These are phyloP conservation scores for Romanogobio albipinnatus DNA, from an alignment of 2,113 vertebrate species.

Conservation along the genomic window DNA sequence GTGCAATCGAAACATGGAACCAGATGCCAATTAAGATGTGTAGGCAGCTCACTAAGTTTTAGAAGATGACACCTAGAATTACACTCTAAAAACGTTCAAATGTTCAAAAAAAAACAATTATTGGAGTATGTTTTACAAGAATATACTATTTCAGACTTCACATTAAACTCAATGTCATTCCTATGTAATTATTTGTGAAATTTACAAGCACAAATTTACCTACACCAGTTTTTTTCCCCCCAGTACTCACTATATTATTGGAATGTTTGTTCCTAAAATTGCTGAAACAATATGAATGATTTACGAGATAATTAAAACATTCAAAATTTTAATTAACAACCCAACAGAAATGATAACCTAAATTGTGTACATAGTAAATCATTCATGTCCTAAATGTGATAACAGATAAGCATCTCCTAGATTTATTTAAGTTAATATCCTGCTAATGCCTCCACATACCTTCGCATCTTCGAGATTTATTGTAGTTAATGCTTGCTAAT, in stretches of 20 bases:
- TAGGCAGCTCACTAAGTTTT: no score
- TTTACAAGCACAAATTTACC: no score
- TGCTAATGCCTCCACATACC: neutral
- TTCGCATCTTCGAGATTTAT: neutral
- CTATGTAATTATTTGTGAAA: no score
- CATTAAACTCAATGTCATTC: no score
- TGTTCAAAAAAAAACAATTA: no score
- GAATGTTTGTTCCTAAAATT: neutral
- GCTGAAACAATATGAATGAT: neutral
- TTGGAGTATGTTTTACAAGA: no score
- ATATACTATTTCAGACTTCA: no score
- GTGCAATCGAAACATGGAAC: no score
- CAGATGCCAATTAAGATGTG: no score
- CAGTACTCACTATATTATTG: neutral
- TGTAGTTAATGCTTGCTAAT: neutral
- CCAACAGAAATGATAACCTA: neutral
- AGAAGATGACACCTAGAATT: no score
- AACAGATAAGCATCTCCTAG: neutral
- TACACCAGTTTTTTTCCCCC: no score
- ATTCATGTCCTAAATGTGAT: neutral
- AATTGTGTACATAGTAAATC: neutral
- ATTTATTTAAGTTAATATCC: slow-evolving; percentile 6
- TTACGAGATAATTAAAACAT: neutral
- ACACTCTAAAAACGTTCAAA: no score
- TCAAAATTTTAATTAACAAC: neutral